Evolutionary conservation across 1,140 invertebrate genomes (phyloP), one percentile per base, ranked within the genome.

Genomic region (Macrobrachium nipponense): DNA sequence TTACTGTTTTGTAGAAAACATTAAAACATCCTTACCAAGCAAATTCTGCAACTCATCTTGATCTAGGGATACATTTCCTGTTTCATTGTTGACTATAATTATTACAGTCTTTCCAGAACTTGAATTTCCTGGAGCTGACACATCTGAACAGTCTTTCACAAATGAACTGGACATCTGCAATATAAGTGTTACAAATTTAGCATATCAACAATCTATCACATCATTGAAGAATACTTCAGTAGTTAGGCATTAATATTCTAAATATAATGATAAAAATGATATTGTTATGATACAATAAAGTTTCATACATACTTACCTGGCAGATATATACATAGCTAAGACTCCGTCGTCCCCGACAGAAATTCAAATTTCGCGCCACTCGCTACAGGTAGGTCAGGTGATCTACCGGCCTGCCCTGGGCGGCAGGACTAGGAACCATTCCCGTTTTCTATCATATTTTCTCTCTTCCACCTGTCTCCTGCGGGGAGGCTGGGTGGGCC

Each of bases 111-210:
- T 91, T 78, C 92, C 92, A 82, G 92, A 91, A 81, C 91, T 91
- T 15, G 79, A 44, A 60, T 66, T 83, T 27, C 79, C 81, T 12
- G 88, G 76, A 11, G 90, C 73, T 87, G 89, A 79, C 27, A 87
- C 87, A 92, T 92, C 70, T 91, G 92, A 87, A 91, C 92, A 18
- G 91, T 90, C 98, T 96, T 23, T 97, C 97, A 88, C 95, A 94
- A 12, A 99, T 93, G 93, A 99, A 98, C 80, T 97, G 97, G 85
- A 97, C 93, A 76, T 95, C 82, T 84, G 82, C 0, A 84, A 84
- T 80, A 60, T 66, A 36, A 44, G 14, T 43, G 64, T 8, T 27
- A 18, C 15, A 64, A 43, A 12, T 18, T 18, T 18, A 3, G 0
- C 77, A 75, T 27, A 61, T 17, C 44, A 36, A 75, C 18, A 44